phyloP scores from a whole-genome alignment of 2,113 vertebrate species.

The Chionis minor region DNA sequence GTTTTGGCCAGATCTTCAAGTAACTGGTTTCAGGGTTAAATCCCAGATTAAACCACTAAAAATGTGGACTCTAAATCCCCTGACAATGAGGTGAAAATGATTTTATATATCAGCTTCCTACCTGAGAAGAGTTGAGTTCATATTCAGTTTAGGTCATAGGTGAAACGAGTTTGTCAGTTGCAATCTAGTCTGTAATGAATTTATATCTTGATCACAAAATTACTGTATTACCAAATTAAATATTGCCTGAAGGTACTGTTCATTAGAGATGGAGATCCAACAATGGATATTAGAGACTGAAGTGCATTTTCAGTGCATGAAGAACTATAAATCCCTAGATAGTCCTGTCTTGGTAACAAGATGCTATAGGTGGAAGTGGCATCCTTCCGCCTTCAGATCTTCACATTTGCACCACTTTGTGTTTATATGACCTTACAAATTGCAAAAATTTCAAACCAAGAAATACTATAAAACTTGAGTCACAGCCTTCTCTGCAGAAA shows the following conservation, averaged over 20 bases:
- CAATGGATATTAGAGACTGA: background rate
- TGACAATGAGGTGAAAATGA: background rate
- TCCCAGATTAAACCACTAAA: conserved; percentile 23
- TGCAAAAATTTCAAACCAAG: background rate
- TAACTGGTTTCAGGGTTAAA: conserved; percentile 29
- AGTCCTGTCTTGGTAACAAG: background rate
- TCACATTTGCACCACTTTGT: background rate
- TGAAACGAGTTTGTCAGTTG: conserved; percentile 44
- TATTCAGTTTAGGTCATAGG: conserved; percentile 26
- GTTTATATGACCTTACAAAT: background rate
- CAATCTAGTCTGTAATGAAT: conserved; percentile 41
- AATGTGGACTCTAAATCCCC: background rate
- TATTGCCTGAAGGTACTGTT: conserved; percentile 13
- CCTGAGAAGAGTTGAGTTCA: background rate
- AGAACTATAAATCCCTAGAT: background rate
- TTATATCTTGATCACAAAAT: conserved; percentile 48
- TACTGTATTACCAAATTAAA: conserved; percentile 34
- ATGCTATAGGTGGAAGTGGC: background rate
- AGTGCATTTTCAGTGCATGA: background rate
- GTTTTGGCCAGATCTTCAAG: background rate
- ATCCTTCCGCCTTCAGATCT: background rate
- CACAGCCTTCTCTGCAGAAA: background rate
- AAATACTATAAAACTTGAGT: background rate
- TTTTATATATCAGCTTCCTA: conserved; percentile 19
- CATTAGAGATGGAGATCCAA: background rate